Conservation (phyloP, 2,113 vertebrate species). For the Chaetodon trifascialis region DNA sequence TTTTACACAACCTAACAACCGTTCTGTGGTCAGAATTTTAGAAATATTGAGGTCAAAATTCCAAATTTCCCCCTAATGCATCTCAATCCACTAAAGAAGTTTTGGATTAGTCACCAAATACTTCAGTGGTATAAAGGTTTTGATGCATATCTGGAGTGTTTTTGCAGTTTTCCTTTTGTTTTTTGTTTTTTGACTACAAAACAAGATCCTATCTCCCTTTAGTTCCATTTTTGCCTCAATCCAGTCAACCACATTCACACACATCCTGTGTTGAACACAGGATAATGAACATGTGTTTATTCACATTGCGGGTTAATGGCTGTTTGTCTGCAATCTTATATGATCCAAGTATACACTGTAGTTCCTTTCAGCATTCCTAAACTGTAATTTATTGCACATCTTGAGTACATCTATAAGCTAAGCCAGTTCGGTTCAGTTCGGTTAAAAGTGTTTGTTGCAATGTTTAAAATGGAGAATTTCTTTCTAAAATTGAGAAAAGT, state of each 20-base stretch:
- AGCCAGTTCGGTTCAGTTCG: background rate
- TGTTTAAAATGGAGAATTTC: background rate
- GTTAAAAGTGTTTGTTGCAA: background rate
- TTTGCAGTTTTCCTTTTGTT: too few species aligned
- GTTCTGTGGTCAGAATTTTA: too few species aligned
- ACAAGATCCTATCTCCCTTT: background rate
- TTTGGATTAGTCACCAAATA: too few species aligned
- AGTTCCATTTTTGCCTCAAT: background rate
- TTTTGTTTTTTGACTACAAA: background rate
- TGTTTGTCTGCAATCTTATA: conserved; percentile 45
- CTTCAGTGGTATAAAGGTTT: too few species aligned
- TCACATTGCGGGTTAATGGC: conserved; percentile 18
- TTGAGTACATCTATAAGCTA: background rate
- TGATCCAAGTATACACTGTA: conserved; percentile 31
- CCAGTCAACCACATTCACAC: conserved; percentile 8
- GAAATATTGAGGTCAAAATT: too few species aligned
- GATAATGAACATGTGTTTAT: conserved; percentile 35
- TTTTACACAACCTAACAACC: too few species aligned
- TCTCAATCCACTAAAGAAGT: too few species aligned
- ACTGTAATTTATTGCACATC: conserved; percentile 21
- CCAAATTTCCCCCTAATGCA: too few species aligned
- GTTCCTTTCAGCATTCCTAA: conserved; percentile 4
- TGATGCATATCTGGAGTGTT: too few species aligned
- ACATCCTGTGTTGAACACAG: conserved; percentile 11
- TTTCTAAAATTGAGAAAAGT: background rate